Conservation (phyloP, 2,888 invertebrate species). For the Melanargia galathea region DNA sequence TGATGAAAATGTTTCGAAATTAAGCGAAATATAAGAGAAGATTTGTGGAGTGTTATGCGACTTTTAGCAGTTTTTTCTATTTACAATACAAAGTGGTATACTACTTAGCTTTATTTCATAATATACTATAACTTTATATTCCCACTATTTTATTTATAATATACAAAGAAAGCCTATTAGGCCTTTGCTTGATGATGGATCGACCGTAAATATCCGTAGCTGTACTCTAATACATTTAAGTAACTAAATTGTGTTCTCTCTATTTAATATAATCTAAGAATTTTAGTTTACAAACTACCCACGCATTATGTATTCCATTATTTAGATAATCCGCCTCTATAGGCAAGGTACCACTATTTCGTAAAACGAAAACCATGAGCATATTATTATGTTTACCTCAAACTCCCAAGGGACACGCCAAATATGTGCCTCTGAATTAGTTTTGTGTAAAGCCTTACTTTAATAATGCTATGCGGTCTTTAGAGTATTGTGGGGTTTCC, state of each 20-base stretch:
- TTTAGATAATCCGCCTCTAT: constrained; percentile 17
- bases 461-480: constrained; percentile 75
- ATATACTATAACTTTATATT: too few species aligned
- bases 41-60: background rate
- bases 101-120: too few species aligned
- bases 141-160: too few species aligned
- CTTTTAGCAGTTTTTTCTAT: background rate
- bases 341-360: constrained; percentile 9
- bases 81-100: too few species aligned
- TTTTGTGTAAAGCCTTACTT: constrained; percentile 74
- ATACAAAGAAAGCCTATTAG: too few species aligned
- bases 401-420: constrained; percentile 63
- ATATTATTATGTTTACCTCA: constrained; percentile 40
- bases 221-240: background rate
- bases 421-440: constrained; percentile 72
- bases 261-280: background rate
- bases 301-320: constrained; percentile 12
- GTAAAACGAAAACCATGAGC: constrained; percentile 30
- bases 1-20: constrained; percentile 11
- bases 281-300: background rate
- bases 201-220: background rate
- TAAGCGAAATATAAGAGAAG: background rate
- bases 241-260: background rate
- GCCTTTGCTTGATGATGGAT: background rate
- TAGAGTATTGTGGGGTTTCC: constrained; percentile 71